phyloP scores from a whole-genome alignment of 2,113 vertebrate genomes.

The Pristiophorus japonicus region DNA sequence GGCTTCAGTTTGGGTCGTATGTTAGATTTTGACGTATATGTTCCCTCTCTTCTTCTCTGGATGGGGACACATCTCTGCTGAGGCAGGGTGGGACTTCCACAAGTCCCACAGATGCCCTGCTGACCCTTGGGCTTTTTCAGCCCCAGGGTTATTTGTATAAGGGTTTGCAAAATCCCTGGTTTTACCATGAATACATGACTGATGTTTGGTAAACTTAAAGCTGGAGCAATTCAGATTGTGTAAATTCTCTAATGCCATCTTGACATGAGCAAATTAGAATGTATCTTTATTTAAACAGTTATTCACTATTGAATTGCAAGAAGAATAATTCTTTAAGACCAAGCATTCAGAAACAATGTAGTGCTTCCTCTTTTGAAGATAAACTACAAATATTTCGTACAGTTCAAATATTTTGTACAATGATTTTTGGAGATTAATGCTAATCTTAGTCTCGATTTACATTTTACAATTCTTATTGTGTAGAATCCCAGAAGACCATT shows the following conservation, averaged over 20 bases:
- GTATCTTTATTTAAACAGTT: background rate
- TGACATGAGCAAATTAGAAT: background rate
- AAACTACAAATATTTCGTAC: no score
- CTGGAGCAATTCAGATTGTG: background rate
- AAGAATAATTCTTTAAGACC: no score
- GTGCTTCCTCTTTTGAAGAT: background rate
- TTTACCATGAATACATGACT: background rate
- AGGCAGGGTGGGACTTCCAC: background rate
- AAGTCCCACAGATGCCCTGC: background rate
- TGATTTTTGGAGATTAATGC: background rate
- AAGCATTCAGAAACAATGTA: background rate
- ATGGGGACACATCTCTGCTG: background rate
- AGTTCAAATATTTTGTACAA: background rate
- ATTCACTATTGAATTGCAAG: no score
- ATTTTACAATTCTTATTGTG: background rate
- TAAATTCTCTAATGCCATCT: background rate
- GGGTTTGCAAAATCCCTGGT: background rate
- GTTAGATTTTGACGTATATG: no score
- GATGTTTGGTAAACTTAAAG: background rate
- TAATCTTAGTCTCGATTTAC: background rate
- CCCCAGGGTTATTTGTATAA: background rate
- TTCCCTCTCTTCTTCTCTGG: no score
- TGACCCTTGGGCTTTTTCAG: background rate
- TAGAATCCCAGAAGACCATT: background rate
- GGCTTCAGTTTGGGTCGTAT: no score